Evolutionary conservation across 2,113 vertebrate genomes (phyloP), one percentile per base, ranked within the genome.

Genomic region (Anolis sagrei): DNA sequence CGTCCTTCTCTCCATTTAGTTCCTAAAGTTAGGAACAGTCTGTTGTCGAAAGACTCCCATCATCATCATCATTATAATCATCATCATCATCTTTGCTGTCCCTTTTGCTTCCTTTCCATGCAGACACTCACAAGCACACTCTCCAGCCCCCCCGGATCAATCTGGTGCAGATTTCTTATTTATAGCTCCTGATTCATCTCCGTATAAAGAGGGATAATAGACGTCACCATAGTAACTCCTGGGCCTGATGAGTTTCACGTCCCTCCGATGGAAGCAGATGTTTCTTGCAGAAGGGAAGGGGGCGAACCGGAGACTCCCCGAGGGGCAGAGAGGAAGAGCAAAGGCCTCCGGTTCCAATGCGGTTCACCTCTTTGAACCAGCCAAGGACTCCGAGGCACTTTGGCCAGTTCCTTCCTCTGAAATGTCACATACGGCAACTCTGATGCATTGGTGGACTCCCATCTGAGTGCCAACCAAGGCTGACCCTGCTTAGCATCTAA

Each of bases 211-310:
- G 2, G 90, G 90, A 93, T 86, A 88, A 32, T 2, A 34, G 89
- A 73, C 61, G 89, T 94, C 72, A 61, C 93, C 93, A 92, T 94
- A 78, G 95, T 90, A 95, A 95, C 89, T 92, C 86, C 88, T 6
- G 81, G 11, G 64, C 85, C 81, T 39, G 86, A 83, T 2, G 36
- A 76, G 79, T 74, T 54, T 75, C 81, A 44, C 4, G 73, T 54
- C 54, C 85, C 85, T 79, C 0, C 16, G 76, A 69, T 0, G 0
- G 9, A 78, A 70, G 70, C 23, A 13, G 4, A 29, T 8, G 6
- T 73, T 51, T 23, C 76, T 79, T 44, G 54, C 72, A 13, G 54
- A 16, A 58, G 10, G 29, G 39, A 44, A 44, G 39, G 58, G 70
- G 44, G 23, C n/a, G 48, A 34, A 75, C 25, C 27, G 0, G n/a